Percentiles rank a stretch among this genome's conserved stretches.
Evolutionary conservation across 2,797 vertebrate genomes (phyloP).

Genomic region (Remorina albescens): DNA sequence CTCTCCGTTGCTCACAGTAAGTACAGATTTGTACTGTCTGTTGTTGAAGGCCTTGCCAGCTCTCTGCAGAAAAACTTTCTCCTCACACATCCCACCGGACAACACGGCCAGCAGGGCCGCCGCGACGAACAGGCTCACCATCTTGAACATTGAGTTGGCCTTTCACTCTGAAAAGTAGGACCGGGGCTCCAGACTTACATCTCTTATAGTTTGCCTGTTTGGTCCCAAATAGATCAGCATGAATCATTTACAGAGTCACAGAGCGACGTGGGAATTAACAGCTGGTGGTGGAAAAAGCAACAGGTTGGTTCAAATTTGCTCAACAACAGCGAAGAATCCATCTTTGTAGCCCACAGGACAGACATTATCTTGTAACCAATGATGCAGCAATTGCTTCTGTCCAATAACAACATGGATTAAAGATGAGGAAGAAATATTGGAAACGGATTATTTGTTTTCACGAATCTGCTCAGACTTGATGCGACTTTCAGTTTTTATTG

Average conservation of each 20-base stretch:
- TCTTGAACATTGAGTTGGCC: slow-evolving; percentile 43
- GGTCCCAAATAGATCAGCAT: slow-evolving; percentile 43
- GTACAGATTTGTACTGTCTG: slow-evolving; percentile 62
- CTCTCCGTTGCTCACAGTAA: slow-evolving; percentile 71
- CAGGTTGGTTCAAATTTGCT: too few relatives aligned
- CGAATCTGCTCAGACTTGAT: slow-evolving; percentile 1
- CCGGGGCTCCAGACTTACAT: background rate
- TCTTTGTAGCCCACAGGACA: slow-evolving; percentile 4
- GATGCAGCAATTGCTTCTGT: background rate
- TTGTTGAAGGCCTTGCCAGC: slow-evolving; percentile 66
- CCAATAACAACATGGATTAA: background rate
- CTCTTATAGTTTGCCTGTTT: slow-evolving; percentile 58
- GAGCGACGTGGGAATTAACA: slow-evolving; percentile 67
- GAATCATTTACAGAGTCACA: slow-evolving; percentile 72
- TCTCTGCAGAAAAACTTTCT: slow-evolving; percentile 55
- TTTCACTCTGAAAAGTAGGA: slow-evolving; percentile 25
- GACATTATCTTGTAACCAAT: background rate
- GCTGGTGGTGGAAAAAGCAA: slow-evolving; percentile 43
- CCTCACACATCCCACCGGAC: slow-evolving; percentile 44
- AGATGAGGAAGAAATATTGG: slow-evolving; percentile 8
- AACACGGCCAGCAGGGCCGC: slow-evolving; percentile 61
- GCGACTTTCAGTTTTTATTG: slow-evolving; percentile 21
- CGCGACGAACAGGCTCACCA: slow-evolving; percentile 50
- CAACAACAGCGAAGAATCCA: too few relatives aligned
- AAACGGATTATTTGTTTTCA: background rate